Percentiles rank a stretch among this genome's conserved stretches.
phyloP scores from a whole-genome alignment of 1,140 invertebrate genomes.

The Drosophila ficusphila region DNA sequence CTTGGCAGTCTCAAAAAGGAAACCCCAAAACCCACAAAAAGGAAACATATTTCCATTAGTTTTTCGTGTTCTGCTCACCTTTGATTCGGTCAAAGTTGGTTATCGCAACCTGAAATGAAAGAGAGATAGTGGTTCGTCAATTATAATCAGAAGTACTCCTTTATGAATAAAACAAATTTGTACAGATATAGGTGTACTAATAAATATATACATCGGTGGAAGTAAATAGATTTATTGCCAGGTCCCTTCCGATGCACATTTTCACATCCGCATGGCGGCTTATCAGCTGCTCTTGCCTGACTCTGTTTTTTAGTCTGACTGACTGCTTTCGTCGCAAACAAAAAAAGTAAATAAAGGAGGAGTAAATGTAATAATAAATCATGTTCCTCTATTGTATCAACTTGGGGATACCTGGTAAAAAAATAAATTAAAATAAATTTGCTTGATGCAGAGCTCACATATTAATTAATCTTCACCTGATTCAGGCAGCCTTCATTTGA shows the following conservation, averaged over 20 bases:
- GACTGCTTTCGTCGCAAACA: conserved; percentile 49
- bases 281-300: conserved; percentile 28
- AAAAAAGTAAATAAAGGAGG: conserved; percentile 44
- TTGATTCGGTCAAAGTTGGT: conserved; percentile 38
- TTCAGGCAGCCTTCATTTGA: no score
- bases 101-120: conserved; percentile 39
- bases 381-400: conserved; percentile 8
- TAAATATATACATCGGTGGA: conserved; percentile 6
- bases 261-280: conserved; percentile 41
- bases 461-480: no score
- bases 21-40: conserved; percentile 1
- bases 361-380: conserved; percentile 22
- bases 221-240: conserved; percentile 21
- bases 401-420: background rate
- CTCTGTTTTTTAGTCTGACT: conserved; percentile 10
- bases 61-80: conserved; percentile 25
- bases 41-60: conserved; percentile 12
- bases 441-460: no score
- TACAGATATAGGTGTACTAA: conserved; percentile 5
- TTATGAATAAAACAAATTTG: background rate
- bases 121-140: conserved; percentile 19
- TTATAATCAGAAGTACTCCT: conserved; percentile 4
- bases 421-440: no score
- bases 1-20: conserved; percentile 34
- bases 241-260: conserved; percentile 21